A percentile compares a stretch with the other conserved stretches of the same genome.
phyloP scores from a whole-genome alignment of 2,113 vertebrate genomes.

The rabbit (Oryctolagus cuniculus) region mOryCun1.1 NC_091441.1:82377501-82378000 shows the following conservation, averaged over 20 bases:
- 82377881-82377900: background rate
- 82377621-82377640: background rate
- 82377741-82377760: slow-evolving; percentile 22
- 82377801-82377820: background rate
- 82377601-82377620: background rate
- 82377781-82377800: background rate
- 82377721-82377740: background rate
- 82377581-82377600: background rate
- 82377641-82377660: background rate
- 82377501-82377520: background rate
- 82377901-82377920: background rate
- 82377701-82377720: background rate
- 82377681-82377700: background rate
- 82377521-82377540: background rate
- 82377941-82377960: background rate
- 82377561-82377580: background rate
- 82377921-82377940: background rate
- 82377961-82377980: background rate
- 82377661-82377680: background rate
- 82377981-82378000: background rate
- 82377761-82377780: background rate
- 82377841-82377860: background rate
- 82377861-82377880: background rate
- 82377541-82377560: slow-evolving; percentile 40
- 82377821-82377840: background rate